Base-by-base conservation (phyloP, 2,888 invertebrate genomes). In the Chymomyza fuscimana region DNA sequence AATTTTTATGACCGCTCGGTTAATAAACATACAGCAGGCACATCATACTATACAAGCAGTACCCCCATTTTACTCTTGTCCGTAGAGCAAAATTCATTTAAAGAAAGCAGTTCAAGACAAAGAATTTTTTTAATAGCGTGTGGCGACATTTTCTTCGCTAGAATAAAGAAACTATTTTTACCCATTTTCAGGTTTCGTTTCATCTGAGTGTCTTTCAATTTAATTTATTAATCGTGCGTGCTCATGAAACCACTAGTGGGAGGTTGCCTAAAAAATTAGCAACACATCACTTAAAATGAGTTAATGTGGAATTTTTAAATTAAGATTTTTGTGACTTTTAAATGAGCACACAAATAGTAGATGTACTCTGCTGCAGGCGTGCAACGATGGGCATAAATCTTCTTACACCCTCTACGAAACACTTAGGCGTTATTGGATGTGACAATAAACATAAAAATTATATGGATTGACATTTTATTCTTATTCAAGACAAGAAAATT, bases 161-260 rank as follows among this genome's bases (percentile, higher is more conserved):
- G 73, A 78, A 74, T 87, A 78, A 70, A 67, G 84, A 65, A 75
- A 77, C 85, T 71, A 77, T 84, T 86, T 60, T 81, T 79, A 67
- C 72, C 86, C 81, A 77, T 88, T 88, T 59, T 66, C 60, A 63
- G 22, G 62, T 63, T 58, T 29, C 64, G 62, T 69, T 73, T 73
- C 74, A 63, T 78, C 76, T 77, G 77, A 82, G 84, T 86, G 82
- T 81, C 86, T 83, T 89, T 82, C 74, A 86, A 86, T 86, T 87
- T 89, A 86, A 89, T 86, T 88, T 86, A 86, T 89, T 89, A 89
- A 88, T 89, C 89, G 88, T 84, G 88, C 89, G 84, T 87, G 78
- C 73, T 76, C 75, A 63, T 68, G 60, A 74, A 73, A 65, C 69
- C 79, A 65, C 80, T 86, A 70, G 87, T 84, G 87, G 85, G 88